phyloP scores from a whole-genome alignment of 2,888 invertebrate genomes.

The Linyphia triangularis region DNA sequence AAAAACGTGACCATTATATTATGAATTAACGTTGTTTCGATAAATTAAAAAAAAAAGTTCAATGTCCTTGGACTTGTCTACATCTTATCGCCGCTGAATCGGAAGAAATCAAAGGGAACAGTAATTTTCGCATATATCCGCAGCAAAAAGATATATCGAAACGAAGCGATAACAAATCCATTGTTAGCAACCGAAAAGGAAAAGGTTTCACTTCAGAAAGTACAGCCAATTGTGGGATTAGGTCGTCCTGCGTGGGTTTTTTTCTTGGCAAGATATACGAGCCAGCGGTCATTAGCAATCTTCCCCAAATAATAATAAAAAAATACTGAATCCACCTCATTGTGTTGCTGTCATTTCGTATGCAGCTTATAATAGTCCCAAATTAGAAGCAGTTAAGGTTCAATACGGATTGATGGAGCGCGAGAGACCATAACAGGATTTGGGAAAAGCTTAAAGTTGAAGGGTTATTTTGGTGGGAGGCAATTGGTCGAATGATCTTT shows the following conservation, averaged over 20 bases:
- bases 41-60: conserved; percentile 10
- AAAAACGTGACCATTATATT: neutral
- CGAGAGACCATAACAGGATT: neutral
- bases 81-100: neutral
- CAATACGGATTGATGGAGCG: conserved; percentile 5
- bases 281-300: conserved; percentile 12
- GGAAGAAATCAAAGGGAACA: conserved; percentile 16
- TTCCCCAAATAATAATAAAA: neutral
- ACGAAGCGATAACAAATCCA: conserved; percentile 1
- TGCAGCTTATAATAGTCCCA: conserved; percentile 2
- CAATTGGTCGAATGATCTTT: neutral
- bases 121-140: conserved; percentile 11
- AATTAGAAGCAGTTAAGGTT: conserved; percentile 9
- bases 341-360: neutral
- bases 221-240: conserved; percentile 12
- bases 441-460: neutral
- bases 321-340: conserved; percentile 8
- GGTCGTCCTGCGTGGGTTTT: conserved; percentile 20
- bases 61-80: conserved; percentile 8
- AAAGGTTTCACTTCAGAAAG: conserved; percentile 17
- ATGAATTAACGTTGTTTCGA: neutral
- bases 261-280: neutral
- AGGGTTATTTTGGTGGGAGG: neutral
- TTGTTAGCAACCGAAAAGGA: neutral
- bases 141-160: neutral